phyloP scores from a whole-genome alignment of 92 coral and sea anemone species.

The Desmophyllum pertusum region DNA sequence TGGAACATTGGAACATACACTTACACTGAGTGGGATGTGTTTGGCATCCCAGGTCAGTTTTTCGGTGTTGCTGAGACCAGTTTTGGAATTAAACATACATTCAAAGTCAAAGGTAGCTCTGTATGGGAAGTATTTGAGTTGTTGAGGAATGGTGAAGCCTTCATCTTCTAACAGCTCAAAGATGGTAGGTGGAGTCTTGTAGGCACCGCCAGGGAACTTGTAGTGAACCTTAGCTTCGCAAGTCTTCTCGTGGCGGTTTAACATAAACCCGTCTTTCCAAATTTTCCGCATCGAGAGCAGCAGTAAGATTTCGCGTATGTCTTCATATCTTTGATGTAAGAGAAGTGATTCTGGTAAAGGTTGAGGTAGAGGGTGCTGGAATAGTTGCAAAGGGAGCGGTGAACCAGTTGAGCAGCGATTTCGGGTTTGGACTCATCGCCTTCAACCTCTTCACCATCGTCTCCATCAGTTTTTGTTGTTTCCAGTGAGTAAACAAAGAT shows the following conservation, averaged over 20 bases:
- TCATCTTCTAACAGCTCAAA: constrained; percentile 45
- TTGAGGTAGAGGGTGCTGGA: constrained; percentile 41
- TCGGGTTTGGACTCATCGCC: not conserved
- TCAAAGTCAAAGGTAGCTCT: constrained; percentile 59
- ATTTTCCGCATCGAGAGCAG: constrained; percentile 54
- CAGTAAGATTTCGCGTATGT: constrained; percentile 42
- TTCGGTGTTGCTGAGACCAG: too few relatives aligned
- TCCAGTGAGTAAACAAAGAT: too few relatives aligned
- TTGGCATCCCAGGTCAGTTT: too few relatives aligned
- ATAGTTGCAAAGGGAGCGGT: constrained; percentile 32
- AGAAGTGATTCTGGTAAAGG: constrained; percentile 32
- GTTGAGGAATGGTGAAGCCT: constrained; percentile 35
- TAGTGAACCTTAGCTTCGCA: constrained; percentile 47
- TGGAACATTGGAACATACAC: too few relatives aligned
- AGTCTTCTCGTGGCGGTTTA: constrained; percentile 39
- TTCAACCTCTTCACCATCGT: constrained; percentile 24
- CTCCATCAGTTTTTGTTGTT: constrained; percentile 6
- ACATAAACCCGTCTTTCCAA: constrained; percentile 39
- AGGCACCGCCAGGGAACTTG: constrained; percentile 54
- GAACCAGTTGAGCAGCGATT: constrained; percentile 30
- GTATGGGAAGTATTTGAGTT: constrained; percentile 31
- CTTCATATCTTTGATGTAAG: constrained; percentile 34
- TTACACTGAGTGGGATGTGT: too few relatives aligned
- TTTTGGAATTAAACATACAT: too few relatives aligned
- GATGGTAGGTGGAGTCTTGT: constrained; percentile 24